Evolutionary conservation across 2,797 vertebrate genomes (phyloP), one percentile per base, ranked within the genome.

Genomic region (Brotula barbata): DNA sequence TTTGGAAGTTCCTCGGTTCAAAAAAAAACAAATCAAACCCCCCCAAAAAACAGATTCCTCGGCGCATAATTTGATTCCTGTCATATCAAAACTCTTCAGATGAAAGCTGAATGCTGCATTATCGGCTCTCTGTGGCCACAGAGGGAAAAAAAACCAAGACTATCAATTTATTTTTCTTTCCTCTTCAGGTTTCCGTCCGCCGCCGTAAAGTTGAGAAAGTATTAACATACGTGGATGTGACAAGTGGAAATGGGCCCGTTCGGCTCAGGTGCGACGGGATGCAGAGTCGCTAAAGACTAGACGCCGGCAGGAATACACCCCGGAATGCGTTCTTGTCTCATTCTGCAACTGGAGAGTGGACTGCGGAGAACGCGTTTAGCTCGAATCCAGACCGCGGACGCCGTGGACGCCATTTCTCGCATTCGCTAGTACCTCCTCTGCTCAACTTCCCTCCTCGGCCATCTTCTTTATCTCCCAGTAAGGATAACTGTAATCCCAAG

Each of bases 41-140:
- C 73, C 52, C 33, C 6, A 5, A 48, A 70, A 64, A 77, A 73
- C 75, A 84, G 84, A 88, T 80, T 88, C 71, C 44, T 43, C 14
- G 17, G 33, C 23, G 60, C 64, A 71, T 83, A 80, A 82, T 88
- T 81, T 58, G 57, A 85, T 75, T 78, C 28, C 70, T 68, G 80
- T 82, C 79, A 61, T 73, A 70, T 83, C 67, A 66, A 66, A 81
- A 75, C 47, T 58, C 76, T 76, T 71, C 50, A 58, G 34, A 60
- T 57, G 55, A 82, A 73, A 19, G 46, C 59, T 0, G 54, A 68
- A 44, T 71, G 39, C 51, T 36, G 8, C 13, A 8, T 28, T 8
- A 4, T 28, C 25, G 25, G 4, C 25, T 76, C 68, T 63, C 62
- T 48, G 39, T 47, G 43, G 58, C 66, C 78, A 80, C 64, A 46